These are phyloP conservation scores for Tenthredo notha DNA, from an alignment of 2,888 invertebrate species.

Conservation along the genomic window DNA sequence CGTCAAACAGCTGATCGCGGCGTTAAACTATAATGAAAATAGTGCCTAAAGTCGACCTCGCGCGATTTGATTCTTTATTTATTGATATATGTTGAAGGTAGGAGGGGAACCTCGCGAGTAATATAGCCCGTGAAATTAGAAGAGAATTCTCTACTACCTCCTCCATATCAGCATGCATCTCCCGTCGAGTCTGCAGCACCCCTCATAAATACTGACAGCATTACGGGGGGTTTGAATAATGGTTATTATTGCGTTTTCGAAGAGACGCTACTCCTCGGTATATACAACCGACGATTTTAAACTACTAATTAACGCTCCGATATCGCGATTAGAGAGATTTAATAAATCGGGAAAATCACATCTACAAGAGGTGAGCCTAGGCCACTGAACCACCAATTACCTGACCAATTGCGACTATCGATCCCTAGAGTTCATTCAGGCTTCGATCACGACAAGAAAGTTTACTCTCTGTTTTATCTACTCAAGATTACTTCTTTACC, in stretches of 20 bases:
- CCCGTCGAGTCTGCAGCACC: slow-evolving; percentile 61
- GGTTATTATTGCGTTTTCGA: neutral
- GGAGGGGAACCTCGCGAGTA: slow-evolving; percentile 61
- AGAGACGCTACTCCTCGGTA: neutral
- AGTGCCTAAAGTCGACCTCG: slow-evolving; percentile 52
- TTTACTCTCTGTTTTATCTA: slow-evolving; percentile 23
- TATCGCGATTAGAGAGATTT: slow-evolving; percentile 57
- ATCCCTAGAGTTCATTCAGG: slow-evolving; percentile 45
- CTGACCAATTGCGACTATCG: slow-evolving; percentile 44
- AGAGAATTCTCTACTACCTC: slow-evolving; percentile 62
- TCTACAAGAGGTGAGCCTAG: slow-evolving; percentile 55
- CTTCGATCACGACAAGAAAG: slow-evolving; percentile 31
- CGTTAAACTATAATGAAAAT: slow-evolving; percentile 57
- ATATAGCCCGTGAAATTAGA: slow-evolving; percentile 63
- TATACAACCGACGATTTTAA: neutral
- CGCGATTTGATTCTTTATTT: slow-evolving; percentile 54
- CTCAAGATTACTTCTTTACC: neutral
- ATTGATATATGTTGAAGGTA: slow-evolving; percentile 56
- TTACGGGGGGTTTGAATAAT: slow-evolving; percentile 57
- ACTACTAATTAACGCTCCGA: slow-evolving; percentile 52
- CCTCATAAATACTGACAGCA: slow-evolving; percentile 65
- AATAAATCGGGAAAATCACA: slow-evolving; percentile 58
- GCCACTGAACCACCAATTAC: slow-evolving; percentile 52
- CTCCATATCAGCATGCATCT: slow-evolving; percentile 67
- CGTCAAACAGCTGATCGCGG: slow-evolving; percentile 50